Evolutionary conservation across 2,888 invertebrate species (phyloP), one percentile per base, ranked within the genome.

Genomic region (Ophion obscuratus): DNA sequence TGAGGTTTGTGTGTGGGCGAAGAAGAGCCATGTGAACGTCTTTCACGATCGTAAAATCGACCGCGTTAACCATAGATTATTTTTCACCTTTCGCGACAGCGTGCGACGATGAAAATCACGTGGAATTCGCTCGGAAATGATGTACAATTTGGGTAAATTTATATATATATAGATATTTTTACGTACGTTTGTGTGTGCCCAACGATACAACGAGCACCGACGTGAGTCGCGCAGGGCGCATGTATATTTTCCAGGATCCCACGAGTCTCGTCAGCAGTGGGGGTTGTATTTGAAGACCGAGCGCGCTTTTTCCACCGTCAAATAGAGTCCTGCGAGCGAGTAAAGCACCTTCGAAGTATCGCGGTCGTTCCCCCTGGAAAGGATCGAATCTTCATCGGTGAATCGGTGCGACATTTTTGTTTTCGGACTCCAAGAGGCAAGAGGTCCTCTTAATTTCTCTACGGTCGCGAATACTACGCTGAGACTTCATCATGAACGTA

Each of bases 261-360:
- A 27, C 68, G 73, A 40, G 81, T 20, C 61, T 17, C n/a, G 17
- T 17, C 59, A 20, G 64, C 77, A 85, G 90, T 88, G 90, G 91
- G 91, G 90, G 87, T 88, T 85, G 89, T 92, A 92, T 91, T 92
- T 92, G 89, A 92, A 91, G 91, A 89, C 88, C 83, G 77, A 88
- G 71, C 90, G 88, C 90, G 89, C 90, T 71, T 86, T 91, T 90
- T 90, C 85, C 14, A 74, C 88, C 89, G 84, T 89, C 91, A 91
- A 89, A 91, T 87, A 88, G 85, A 87, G 88, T 86, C 89, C 84
- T 81, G 85, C 80, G 62, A 87, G 86, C 81, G 83, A 82, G 36
- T 24, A 24, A 40, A 47, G 24, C 66, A 11, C 20, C 20, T 79
- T 83, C 86, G 81, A 47, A 67, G 77, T 64, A 71, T 78, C 81